phyloP scores from a whole-genome alignment of 2,113 vertebrate genomes.

The Panthera tigris region DNA sequence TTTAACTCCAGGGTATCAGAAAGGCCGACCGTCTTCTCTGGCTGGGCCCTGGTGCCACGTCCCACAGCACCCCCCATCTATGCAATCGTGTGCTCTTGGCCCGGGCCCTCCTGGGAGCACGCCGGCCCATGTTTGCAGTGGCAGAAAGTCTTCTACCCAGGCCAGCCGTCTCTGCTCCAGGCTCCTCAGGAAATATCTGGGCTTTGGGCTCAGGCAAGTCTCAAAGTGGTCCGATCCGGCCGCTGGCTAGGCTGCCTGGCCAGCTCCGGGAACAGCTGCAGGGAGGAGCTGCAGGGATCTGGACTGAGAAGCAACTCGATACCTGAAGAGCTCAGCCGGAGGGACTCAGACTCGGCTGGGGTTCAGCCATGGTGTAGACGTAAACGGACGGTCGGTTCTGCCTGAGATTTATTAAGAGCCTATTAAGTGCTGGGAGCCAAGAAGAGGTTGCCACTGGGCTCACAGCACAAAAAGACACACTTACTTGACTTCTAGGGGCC shows the following conservation, averaged over 20 bases:
- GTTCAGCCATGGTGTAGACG: background rate
- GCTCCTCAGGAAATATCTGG: background rate
- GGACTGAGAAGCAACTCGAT: background rate
- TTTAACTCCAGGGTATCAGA: too few species aligned
- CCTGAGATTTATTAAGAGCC: background rate
- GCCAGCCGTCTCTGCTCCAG: background rate
- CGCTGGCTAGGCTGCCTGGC: background rate
- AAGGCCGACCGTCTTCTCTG: background rate
- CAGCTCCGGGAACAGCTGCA: background rate
- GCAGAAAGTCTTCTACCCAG: background rate
- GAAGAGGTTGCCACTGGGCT: background rate
- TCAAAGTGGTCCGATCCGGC: background rate
- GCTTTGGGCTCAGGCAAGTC: background rate
- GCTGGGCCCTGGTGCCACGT: background rate
- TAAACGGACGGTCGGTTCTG: background rate
- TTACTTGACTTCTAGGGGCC: background rate
- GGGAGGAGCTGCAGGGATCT: background rate
- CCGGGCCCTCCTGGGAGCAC: background rate
- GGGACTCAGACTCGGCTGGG: background rate
- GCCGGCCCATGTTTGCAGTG: background rate
- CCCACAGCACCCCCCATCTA: background rate
- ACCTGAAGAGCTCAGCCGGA: background rate
- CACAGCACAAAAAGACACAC: background rate
- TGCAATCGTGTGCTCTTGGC: background rate
- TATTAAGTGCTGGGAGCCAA: background rate